Evolutionary conservation across 2,113 vertebrate genomes (phyloP).

Genomic region (Lanius ludovicianus): DNA sequence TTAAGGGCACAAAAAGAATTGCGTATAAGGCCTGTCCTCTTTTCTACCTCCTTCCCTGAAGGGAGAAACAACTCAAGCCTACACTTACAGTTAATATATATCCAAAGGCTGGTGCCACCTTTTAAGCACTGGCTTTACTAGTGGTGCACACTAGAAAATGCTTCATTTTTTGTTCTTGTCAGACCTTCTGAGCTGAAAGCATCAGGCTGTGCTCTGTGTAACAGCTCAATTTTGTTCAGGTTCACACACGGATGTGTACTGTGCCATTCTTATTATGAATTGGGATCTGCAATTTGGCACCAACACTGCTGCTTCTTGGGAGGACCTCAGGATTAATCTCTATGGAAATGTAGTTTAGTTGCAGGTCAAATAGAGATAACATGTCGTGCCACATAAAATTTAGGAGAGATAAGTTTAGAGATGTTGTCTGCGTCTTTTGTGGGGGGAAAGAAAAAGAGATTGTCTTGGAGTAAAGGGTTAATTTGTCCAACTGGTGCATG

Average conservation of each 20-base stretch:
- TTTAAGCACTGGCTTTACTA: background rate
- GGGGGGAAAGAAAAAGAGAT: background rate
- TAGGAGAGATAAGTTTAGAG: background rate
- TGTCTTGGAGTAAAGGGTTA: background rate
- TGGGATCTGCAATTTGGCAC: background rate
- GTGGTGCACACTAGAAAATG: background rate
- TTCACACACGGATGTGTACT: fast-evolving
- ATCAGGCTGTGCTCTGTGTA: background rate
- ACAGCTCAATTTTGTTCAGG: fast-evolving
- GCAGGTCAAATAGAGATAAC: background rate
- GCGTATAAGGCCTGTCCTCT: background rate
- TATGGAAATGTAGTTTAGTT: background rate
- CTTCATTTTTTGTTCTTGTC: background rate
- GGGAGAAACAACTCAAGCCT: background rate
- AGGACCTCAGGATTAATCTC: background rate
- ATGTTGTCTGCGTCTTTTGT: background rate
- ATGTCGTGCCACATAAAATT: background rate
- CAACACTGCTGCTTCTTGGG: background rate
- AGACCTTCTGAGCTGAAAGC: background rate
- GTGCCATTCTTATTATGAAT: fast-evolving
- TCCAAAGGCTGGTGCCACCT: background rate
- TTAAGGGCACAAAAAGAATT: background rate
- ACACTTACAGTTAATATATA: fast-evolving
- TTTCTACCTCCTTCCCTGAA: background rate
- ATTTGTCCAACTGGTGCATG: background rate